Evolutionary conservation across 2,888 invertebrate genomes (phyloP), one percentile per base, ranked within the genome.

Genomic region (Blastobasis lacticolella): DNA sequence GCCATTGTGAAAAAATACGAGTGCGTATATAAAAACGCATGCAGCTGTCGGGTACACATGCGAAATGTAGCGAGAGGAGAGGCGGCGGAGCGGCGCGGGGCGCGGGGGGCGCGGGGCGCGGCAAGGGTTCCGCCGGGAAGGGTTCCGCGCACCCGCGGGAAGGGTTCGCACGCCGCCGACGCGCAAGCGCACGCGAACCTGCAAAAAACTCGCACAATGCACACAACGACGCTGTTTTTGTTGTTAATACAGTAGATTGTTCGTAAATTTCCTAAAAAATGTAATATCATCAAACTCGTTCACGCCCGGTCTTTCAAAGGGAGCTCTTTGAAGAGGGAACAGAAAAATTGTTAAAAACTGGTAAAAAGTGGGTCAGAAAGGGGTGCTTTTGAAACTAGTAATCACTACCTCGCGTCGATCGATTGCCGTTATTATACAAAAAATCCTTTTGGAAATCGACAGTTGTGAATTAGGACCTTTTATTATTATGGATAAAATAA

Each of bases 231-330:
- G 76, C 82, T 82, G 81, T 86, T 84, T 80, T 86, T 86, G 83
- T 87, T 85, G 82, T 80, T 83, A 88, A 87, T 84, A 85, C 80
- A 76, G 73, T 74, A 80, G 86, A 88, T 87, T 88, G 88, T 86
- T 87, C 87, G 87, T 79, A 78, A 85, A 84, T 87, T 79, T 67
- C 66, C 68, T 66, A 83, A 85, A 83, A 88, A 87, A 83, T 77
- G 81, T 88, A 88, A 88, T 88, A 88, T 88, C 87, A 88, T 88
- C 88, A 88, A n/a, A 88, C 88, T 88, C 88, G 88, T 88, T 88
- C 88, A 88, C 88, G 88, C 88, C 88, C 87, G 88, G 81, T 62
- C 67, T 82, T 88, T 88, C 79, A 85, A 88, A 81, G 78, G 81
- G 81, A 81, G 69, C 76, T 75, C 73, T 78, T 82, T 80, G 78